These are phyloP conservation scores for Paragorgia papillata DNA, from an alignment of 92 coral and sea anemone species.

Conservation along the genomic window DNA sequence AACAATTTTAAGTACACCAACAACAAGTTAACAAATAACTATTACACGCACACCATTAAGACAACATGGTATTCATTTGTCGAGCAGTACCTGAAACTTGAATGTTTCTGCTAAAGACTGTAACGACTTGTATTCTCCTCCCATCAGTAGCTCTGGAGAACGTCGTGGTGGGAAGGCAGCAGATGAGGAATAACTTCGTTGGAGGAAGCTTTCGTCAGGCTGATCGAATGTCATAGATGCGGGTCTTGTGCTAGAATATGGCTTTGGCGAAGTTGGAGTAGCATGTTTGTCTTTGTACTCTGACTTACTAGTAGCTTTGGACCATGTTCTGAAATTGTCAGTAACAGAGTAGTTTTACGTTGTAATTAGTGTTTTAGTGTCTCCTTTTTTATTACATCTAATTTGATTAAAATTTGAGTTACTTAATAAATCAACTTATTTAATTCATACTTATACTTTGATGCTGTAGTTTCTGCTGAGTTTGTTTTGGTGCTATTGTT, in stretches of 20 bases:
- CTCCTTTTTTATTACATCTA: no score
- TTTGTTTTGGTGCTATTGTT: not conserved
- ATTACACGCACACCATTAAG: no score
- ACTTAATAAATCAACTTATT: not conserved
- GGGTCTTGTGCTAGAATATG: slow-evolving; percentile 13
- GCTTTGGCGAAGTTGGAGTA: not conserved
- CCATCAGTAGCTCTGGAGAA: slow-evolving; percentile 28
- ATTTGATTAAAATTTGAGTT: no score
- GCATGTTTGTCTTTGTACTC: not conserved
- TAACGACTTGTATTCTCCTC: slow-evolving; percentile 4
- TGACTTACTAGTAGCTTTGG: slow-evolving; percentile 23
- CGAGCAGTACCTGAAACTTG: slow-evolving; percentile 34
- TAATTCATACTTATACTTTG: slow-evolving; percentile 19
- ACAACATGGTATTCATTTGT: no score
- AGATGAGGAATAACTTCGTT: slow-evolving; percentile 31
- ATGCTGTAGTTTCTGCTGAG: not conserved
- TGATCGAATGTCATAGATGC: slow-evolving; percentile 1
- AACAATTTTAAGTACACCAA: not conserved
- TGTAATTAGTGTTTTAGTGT: not conserved
- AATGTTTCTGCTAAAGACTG: slow-evolving; percentile 23
- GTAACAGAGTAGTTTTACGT: not conserved
- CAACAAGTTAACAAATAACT: not conserved
- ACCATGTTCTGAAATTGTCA: slow-evolving; percentile 32
- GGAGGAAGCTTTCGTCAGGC: slow-evolving; percentile 2
- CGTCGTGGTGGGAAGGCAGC: slow-evolving; percentile 10